Conservation (phyloP, 1,140 invertebrate species). For the Drosophila arizonae region DNA sequence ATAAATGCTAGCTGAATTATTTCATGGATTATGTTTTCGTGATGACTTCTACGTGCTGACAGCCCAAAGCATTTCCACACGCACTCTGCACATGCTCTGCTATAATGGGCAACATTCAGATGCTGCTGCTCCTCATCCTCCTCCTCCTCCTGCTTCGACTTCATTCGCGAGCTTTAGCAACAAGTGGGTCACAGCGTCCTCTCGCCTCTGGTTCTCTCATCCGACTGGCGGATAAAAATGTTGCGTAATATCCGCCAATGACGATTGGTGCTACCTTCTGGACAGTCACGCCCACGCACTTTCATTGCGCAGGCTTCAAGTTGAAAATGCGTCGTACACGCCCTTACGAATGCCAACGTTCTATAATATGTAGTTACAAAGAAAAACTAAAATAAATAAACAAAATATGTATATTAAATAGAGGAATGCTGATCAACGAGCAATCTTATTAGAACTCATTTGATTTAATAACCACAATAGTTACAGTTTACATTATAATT, state of each 20-base stretch:
- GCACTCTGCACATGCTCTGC: background rate
- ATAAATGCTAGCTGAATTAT: constrained; percentile 30
- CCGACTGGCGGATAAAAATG: constrained; percentile 66
- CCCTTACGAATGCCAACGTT: background rate
- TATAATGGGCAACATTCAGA: background rate
- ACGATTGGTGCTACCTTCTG: constrained; percentile 39
- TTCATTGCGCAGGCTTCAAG: constrained; percentile 61
- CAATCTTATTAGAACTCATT: too few species aligned
- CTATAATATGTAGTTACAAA: too few species aligned
- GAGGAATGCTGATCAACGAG: too few species aligned
- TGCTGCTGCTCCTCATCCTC: background rate
- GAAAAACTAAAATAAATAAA: background rate
- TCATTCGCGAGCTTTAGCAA: constrained; percentile 40
- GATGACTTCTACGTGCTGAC: constrained; percentile 24
- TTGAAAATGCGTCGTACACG: background rate
- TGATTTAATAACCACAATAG: too few species aligned
- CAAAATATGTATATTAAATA: background rate
- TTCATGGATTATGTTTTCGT: constrained; percentile 28
- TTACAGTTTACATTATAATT: too few species aligned
- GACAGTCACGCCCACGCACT: constrained; percentile 40
- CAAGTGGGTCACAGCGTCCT: constrained; percentile 68
- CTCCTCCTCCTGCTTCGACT: background rate
- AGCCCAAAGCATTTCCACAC: background rate
- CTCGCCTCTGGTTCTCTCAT: constrained; percentile 27
- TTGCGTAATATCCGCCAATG: constrained; percentile 68